Conservation (phyloP, 2,888 invertebrate genomes). For the Crepidodera aurea region DNA sequence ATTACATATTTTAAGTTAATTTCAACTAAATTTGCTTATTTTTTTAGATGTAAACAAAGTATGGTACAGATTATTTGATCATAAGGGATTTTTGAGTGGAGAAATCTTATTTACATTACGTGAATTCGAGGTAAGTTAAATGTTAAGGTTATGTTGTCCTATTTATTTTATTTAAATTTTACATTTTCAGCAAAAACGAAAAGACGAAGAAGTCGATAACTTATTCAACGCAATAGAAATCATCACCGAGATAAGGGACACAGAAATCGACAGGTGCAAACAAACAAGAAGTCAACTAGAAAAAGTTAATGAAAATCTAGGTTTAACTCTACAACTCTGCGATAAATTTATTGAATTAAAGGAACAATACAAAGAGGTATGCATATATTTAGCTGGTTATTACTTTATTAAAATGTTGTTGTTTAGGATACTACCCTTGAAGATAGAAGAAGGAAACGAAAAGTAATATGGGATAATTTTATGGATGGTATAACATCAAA, state of each 20-base stretch:
- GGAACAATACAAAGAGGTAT: conserved; percentile 59
- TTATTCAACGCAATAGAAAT: conserved; percentile 80
- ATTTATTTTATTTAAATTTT: conserved; percentile 18
- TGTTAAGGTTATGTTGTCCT: conserved; percentile 41
- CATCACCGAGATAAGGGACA: conserved; percentile 79
- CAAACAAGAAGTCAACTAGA: conserved; percentile 69
- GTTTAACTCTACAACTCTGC: conserved; percentile 71
- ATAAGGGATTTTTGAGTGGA: conserved; percentile 84
- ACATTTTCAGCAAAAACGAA: conserved; percentile 72
- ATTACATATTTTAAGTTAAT: conserved; percentile 19
- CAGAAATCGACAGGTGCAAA: conserved; percentile 74
- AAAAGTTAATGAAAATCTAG: conserved; percentile 70
- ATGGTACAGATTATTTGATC: conserved; percentile 87
- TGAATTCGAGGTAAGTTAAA: conserved; percentile 79
- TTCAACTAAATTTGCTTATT: conserved; percentile 43
- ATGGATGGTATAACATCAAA: conserved; percentile 81
- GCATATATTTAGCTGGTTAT: not conserved
- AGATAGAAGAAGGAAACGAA: conserved; percentile 64
- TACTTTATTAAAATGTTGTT: not conserved
- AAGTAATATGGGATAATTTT: conserved; percentile 76
- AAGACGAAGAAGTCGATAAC: conserved; percentile 81
- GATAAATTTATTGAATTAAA: conserved; percentile 70
- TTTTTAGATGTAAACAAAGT: conserved; percentile 80
- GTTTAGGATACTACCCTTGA: conserved; percentile 62
- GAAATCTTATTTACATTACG: conserved; percentile 84